phyloP scores from a whole-genome alignment of 2,797 vertebrate genomes.

The Spondyliosoma cantharus region DNA sequence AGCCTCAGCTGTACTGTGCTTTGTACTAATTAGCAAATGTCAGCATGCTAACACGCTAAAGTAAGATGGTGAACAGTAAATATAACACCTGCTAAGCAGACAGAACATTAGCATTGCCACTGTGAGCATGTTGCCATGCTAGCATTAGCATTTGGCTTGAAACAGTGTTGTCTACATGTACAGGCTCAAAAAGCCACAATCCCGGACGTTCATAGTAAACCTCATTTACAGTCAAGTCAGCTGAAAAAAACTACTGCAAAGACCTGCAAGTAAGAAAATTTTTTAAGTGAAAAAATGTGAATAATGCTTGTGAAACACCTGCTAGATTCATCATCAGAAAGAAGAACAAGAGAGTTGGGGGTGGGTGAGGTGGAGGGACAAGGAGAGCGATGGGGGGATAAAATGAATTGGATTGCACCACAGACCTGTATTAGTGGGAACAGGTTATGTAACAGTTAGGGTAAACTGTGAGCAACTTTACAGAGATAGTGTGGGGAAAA shows the following conservation, averaged over 20 bases:
- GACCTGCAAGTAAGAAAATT: slow-evolving; percentile 17
- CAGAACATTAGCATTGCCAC: neutral
- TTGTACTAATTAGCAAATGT: neutral
- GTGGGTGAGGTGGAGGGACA: neutral
- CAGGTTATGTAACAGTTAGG: slow-evolving; percentile 29
- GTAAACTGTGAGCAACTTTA: slow-evolving; percentile 30
- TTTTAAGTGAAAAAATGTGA: slow-evolving; percentile 34
- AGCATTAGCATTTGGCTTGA: neutral
- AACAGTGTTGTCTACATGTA: neutral
- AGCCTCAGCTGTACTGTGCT: neutral
- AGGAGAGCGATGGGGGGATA: slow-evolving; percentile 9
- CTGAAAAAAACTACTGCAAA: slow-evolving; percentile 24
- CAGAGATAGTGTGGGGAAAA: slow-evolving; percentile 23
- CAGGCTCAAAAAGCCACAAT: neutral
- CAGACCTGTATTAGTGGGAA: slow-evolving; percentile 12
- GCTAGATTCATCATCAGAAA: slow-evolving; percentile 12
- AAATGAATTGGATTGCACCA: slow-evolving; percentile 32
- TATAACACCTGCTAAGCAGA: neutral
- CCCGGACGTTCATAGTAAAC: neutral
- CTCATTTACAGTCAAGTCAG: neutral
- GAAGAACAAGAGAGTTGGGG: neutral
- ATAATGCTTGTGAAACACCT: slow-evolving; percentile 40
- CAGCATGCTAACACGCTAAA: neutral
- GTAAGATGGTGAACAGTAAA: neutral
- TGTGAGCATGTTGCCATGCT: neutral